phyloP scores from a whole-genome alignment of 2,797 vertebrate species.

The Heliangelus exortis region DNA sequence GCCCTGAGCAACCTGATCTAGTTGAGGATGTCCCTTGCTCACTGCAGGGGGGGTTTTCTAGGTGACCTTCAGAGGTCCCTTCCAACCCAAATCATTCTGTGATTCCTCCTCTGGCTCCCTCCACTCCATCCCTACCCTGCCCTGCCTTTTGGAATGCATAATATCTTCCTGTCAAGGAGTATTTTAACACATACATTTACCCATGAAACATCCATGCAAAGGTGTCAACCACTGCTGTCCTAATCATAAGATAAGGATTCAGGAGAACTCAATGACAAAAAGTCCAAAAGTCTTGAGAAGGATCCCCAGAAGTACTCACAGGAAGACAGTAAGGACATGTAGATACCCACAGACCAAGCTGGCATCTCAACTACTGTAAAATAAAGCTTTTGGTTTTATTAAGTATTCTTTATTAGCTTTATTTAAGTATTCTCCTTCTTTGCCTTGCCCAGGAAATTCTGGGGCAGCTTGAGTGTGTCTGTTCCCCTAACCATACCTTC shows the following conservation, averaged over 20 bases:
- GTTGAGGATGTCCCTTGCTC: too few relatives aligned
- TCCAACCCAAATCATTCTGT: too few relatives aligned
- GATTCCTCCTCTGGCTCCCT: not conserved
- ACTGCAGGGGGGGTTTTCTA: too few relatives aligned
- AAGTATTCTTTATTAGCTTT: too few relatives aligned
- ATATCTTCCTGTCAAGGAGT: not conserved
- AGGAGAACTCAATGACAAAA: not conserved
- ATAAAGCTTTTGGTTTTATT: fast-evolving
- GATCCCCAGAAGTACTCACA: not conserved
- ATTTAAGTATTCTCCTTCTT: not conserved
- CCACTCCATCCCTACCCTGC: not conserved
- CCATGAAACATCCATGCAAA: not conserved
- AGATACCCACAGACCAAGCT: fast-evolving
- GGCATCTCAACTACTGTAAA: not conserved
- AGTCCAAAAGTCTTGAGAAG: not conserved
- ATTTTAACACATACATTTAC: not conserved
- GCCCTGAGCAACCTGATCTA: too few relatives aligned
- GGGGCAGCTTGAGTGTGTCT: not conserved
- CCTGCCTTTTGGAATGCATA: not conserved
- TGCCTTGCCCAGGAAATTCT: not conserved
- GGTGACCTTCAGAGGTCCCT: too few relatives aligned
- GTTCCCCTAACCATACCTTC: not conserved
- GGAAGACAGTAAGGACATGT: not conserved
- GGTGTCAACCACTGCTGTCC: not conserved
- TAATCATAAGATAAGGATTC: not conserved